These are phyloP conservation scores for Quadroppia sp. DNA, from an alignment of 2,888 invertebrate genomes.

Conservation along the genomic window DNA sequence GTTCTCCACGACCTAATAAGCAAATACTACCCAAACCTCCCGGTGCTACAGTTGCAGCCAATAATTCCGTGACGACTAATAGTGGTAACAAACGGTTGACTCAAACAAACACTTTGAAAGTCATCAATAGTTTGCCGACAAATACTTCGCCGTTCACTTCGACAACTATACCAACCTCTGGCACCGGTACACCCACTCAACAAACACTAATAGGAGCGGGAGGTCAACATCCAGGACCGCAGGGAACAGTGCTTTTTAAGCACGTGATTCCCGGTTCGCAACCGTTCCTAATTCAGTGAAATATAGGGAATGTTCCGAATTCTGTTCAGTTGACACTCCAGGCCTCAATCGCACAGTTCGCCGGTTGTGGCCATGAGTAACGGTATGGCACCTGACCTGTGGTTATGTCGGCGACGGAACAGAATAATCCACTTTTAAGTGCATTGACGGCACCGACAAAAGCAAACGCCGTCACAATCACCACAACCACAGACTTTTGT, in stretches of 20 bases:
- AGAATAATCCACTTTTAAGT: constrained; percentile 45
- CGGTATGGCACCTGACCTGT: not conserved
- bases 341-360: constrained; percentile 53
- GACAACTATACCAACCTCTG: constrained; percentile 26
- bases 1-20: constrained; percentile 58
- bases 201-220: constrained; percentile 45
- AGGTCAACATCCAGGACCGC: constrained; percentile 46
- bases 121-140: constrained; percentile 36
- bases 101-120: constrained; percentile 44
- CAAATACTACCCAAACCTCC: constrained; percentile 51
- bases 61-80: constrained; percentile 25
- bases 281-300: constrained; percentile 62
- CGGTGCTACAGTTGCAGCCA: constrained; percentile 39
- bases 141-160: not conserved
- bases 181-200: constrained; percentile 36
- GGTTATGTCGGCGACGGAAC: not conserved
- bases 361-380: constrained; percentile 35
- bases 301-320: constrained; percentile 52
- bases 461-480: constrained; percentile 30
- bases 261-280: constrained; percentile 53
- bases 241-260: constrained; percentile 52
- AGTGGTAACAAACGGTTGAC: constrained; percentile 36
- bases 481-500: constrained; percentile 41
- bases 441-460: constrained; percentile 44
- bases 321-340: constrained; percentile 65